Base-by-base conservation (phyloP, 2,888 invertebrate species). In the Cephus pulcher region DNA sequence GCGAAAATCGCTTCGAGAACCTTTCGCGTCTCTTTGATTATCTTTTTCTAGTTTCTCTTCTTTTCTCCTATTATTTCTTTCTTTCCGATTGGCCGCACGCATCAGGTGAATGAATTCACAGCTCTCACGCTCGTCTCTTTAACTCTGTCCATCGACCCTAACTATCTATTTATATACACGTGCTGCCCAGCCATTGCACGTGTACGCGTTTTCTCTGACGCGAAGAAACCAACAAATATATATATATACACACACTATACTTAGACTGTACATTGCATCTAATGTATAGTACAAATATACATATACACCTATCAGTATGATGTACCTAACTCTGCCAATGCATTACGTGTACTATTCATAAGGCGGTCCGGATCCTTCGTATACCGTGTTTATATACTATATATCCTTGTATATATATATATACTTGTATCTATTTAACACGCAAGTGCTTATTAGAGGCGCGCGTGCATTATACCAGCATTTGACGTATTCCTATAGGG, bases 71-170 rank as follows among this genome's bases (percentile, higher is more conserved):
- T 71, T 71, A 30, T 30, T 32, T 30, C 23, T 30, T 71, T 33
- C 71, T 33, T 71, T 71, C 71, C 30, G 30, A 71, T 30, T 71
- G 71, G 32, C 32, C 12, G 71, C 71, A 12, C 71, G 71, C 34
- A 23, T 56, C 83, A 83, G 87, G 87, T 87, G 86, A 88, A 88
- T 82, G 84, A 88, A 86, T 76, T 76, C 76, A 23, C 56, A 56
- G 56, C 74, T 34, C 37, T 33, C 74, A 34, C 30, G 74, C 12
- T 84, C 81, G 82, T 85, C 85, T 85, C 85, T 88, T 87, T 84
- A 81, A 82, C 23, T 83, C 85, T 89, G 90, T 89, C 87, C 89
- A 84, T 89, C 89, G 89, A 89, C 89, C 90, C 90, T 88, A 89
- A 88, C 88, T 87, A 86, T 87, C 89, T 89, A 89, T 89, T 89